phyloP scores from a whole-genome alignment of 2,888 invertebrate species.

The Oscheius sp. region DNA sequence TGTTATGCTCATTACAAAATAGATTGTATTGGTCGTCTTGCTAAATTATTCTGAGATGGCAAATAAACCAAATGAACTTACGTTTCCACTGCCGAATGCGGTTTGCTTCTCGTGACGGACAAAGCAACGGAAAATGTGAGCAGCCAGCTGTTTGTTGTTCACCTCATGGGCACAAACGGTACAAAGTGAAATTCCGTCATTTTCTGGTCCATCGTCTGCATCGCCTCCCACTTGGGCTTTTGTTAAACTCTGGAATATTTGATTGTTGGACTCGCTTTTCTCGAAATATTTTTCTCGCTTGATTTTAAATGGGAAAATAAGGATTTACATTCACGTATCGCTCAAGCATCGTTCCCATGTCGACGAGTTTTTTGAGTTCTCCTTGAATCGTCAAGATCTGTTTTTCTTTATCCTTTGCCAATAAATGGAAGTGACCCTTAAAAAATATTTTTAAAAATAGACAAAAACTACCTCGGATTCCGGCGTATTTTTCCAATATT shows the following conservation, averaged over 20 bases:
- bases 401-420: slow-evolving; percentile 10
- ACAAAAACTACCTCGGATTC: background rate
- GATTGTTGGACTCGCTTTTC: background rate
- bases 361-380: background rate
- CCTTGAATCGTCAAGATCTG: background rate
- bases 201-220: background rate
- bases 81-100: slow-evolving; percentile 50
- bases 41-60: background rate
- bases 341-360: slow-evolving; percentile 1
- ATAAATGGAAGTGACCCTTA: background rate
- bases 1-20: slow-evolving; percentile 95
- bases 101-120: slow-evolving; percentile 56
- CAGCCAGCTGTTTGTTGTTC: slow-evolving; percentile 30
- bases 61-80: background rate
- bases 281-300: background rate
- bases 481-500: slow-evolving; percentile 25
- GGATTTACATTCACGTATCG: slow-evolving; percentile 4
- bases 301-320: background rate
- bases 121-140: slow-evolving; percentile 62
- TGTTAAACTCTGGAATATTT: slow-evolving; percentile 6
- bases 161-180: slow-evolving; percentile 40
- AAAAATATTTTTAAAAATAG: background rate
- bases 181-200: slow-evolving; percentile 26
- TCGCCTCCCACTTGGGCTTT: background rate
- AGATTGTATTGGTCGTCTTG: slow-evolving; percentile 74